Evolutionary conservation across 2,113 vertebrate species (phyloP).

Genomic region (Zosterops lateralis): DNA sequence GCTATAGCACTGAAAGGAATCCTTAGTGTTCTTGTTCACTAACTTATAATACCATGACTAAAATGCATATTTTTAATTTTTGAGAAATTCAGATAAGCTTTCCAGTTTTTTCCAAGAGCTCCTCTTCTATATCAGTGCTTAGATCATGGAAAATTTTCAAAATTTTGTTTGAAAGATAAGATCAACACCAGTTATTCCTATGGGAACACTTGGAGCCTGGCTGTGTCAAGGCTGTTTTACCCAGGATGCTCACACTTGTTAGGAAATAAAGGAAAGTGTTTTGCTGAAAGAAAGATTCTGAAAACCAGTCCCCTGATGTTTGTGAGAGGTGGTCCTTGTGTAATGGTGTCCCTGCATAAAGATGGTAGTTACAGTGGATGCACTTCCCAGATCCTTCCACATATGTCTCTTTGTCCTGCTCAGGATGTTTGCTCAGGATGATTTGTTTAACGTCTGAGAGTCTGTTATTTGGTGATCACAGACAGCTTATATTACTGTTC

Average conservation of each 20-base stretch:
- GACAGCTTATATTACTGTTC: neutral
- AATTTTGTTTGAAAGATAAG: neutral
- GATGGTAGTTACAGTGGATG: neutral
- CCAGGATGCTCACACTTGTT: neutral
- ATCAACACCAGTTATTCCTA: neutral
- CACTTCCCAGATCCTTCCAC: neutral
- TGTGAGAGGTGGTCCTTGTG: neutral
- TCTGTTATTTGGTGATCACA: neutral
- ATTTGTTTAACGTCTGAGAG: neutral
- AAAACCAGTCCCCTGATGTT: neutral
- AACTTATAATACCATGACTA: neutral
- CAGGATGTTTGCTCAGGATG: rapidly evolving
- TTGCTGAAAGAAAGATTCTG: neutral
- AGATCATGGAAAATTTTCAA: neutral
- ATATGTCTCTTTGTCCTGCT: neutral
- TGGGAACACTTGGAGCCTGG: neutral
- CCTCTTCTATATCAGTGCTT: neutral
- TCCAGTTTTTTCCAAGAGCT: neutral
- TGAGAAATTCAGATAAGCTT: neutral
- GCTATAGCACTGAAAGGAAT: neutral
- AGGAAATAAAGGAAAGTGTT: neutral
- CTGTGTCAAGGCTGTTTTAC: neutral
- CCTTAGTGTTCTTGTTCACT: neutral
- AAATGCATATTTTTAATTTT: neutral
- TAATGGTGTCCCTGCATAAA: neutral